Evolutionary conservation across 2,888 invertebrate genomes (phyloP), one percentile per base, ranked within the genome.

Genomic region (Buathra laborator): DNA sequence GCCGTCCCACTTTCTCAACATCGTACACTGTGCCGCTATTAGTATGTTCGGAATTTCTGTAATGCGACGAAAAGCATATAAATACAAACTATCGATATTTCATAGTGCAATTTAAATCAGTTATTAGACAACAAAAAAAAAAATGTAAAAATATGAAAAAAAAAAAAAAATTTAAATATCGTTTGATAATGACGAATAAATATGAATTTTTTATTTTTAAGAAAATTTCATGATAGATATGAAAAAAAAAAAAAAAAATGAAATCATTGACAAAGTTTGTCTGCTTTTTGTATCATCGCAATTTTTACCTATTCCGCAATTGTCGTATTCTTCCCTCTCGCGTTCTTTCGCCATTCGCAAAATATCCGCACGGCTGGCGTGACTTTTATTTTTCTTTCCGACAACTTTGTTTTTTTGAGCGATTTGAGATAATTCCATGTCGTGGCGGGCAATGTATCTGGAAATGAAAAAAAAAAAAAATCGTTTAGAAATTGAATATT

Each of bases 371-470:
- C 98, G 95, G 87, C 96, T 96, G 0, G 96, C 97, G 94, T 98
- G 97, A 91, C 98, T 98, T 14, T 96, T 95, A 87, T 96, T 96
- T 89, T 96, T 96, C 74, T 97, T 95, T 80, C 96, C 95, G 0
- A 97, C 97, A 46, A 98, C 96, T 0, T 97, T 96, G 91, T 97
- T 97, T 91, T 97, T 97, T 16, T 98, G 94, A 14, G 95, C 94
- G 86, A 98, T 98, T 92, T 97, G 97, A 89, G 96, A 96, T 51
- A 97, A 92, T 94, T 98, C 98, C 64, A 97, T 97, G 84, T 97
- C 96, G 93, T 98, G 97, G 72, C 97, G 94, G 12, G 94, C 92
- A 14, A 96, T 93, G 90, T 96, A 96, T 72, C 93, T 96, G 87
- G 37, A 91, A 87, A 78, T 53, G 70, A 75, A 68, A 83, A 82